Percentiles rank a stretch among this genome's conserved stretches.
Evolutionary conservation across 2,888 invertebrate species (phyloP).

Genomic region (Chrysotoxum bicinctum): DNA sequence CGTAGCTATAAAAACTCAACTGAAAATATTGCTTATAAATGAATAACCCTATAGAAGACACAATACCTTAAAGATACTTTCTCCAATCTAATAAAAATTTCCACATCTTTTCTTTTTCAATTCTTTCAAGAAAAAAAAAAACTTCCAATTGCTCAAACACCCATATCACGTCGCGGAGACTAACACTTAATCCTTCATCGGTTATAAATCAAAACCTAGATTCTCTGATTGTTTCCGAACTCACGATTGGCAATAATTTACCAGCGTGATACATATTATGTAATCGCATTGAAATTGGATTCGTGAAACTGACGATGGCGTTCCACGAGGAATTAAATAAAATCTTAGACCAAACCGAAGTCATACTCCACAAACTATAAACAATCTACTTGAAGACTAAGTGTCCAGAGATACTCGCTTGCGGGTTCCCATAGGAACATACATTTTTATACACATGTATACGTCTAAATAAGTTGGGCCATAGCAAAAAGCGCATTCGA

Average conservation of each 20-base stretch:
- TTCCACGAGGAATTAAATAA: conserved; percentile 29
- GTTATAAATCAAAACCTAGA: conserved; percentile 64
- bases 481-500: conserved; percentile 30
- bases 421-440: conserved; percentile 24
- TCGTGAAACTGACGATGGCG: conserved; percentile 55
- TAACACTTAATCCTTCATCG: conserved; percentile 59
- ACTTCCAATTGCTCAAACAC: neutral
- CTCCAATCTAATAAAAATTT: too few species aligned
- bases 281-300: conserved; percentile 70
- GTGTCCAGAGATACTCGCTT: conserved; percentile 5
- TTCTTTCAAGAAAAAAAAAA: too few species aligned
- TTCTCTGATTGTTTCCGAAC: conserved; percentile 62
- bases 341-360: conserved; percentile 11
- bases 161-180: conserved; percentile 25
- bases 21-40: too few species aligned
- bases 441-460: conserved; percentile 8
- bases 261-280: conserved; percentile 69
- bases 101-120: neutral
- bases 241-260: conserved; percentile 72
- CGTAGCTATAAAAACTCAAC: too few species aligned
- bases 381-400: conserved; percentile 37
- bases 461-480: neutral
- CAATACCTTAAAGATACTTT: too few species aligned
- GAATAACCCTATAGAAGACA: too few species aligned
- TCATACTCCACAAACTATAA: conserved; percentile 13